Evolutionary conservation across 2,113 vertebrate genomes (phyloP), one percentile per base, ranked within the genome.

Genomic region (Triplophysa siluroides): DNA sequence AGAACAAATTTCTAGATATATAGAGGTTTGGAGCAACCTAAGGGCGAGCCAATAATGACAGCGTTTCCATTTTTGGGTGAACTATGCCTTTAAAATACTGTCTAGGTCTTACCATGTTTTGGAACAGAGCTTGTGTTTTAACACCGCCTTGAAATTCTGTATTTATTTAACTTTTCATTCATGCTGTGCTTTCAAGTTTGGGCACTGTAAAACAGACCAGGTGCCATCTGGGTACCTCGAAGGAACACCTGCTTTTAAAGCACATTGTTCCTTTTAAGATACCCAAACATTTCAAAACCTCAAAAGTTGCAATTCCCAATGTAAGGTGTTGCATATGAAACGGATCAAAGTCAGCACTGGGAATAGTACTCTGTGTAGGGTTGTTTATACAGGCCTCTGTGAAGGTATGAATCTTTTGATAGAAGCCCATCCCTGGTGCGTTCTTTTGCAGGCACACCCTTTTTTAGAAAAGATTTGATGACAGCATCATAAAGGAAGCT

Each of bases 401-500:
- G 43, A 8, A 23, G 24, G 45, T 65, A 65, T 52, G 75, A 77
- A 54, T 77, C 62, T 52, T 77, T 65, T 77, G 61, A 77, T 65
- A 38, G 62, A 56, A 62, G 77, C 56, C 78, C 43, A 47, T 77
- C 75, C 75, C 70, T 82, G 29, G 63, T 78, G 41, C 18, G 54
- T 64, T 77, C 56, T 66, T 54, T 33, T 68, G 13, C 21, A 73
- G 56, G 52, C 83, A 68, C 69, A 8, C 61, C 79, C 68, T 62
- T 50, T 76, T n/a, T 74, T 58, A 50, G 64, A 74, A 80, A 76
- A 38, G 62, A 70, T 80, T 13, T 33, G 43, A 80, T 24, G 68
- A 68, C 69, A 81, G 72, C 56, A 47, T 45, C 63, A 60, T 64
- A 68, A 60, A 71, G 66, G 45, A 70, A 74, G 67, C 82, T 69